Evolutionary conservation across 2,888 invertebrate genomes (phyloP).

Genomic region (Minunthozetes semirufus): DNA sequence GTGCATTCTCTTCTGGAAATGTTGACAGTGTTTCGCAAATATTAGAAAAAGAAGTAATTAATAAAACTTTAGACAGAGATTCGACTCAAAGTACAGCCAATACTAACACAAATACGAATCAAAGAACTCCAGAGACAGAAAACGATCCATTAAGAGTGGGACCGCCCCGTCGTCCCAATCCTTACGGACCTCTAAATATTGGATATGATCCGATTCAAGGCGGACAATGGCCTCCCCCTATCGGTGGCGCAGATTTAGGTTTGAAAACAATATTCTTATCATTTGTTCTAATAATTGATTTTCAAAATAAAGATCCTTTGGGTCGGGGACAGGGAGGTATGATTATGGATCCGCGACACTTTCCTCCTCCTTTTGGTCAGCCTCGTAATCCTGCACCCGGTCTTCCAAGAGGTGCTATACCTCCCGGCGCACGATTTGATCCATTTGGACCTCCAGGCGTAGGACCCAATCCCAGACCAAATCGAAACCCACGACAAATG

Average conservation of each 20-base stretch:
- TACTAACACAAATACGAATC: not conserved
- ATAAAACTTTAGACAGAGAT: not conserved
- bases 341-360: slow-evolving; percentile 60
- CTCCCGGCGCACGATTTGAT: slow-evolving; percentile 77
- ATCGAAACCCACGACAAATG: not conserved
- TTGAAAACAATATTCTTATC: slow-evolving; percentile 55
- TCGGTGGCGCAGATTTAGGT: slow-evolving; percentile 71
- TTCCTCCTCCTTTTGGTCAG: not conserved
- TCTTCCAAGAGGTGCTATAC: slow-evolving; percentile 54
- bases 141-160: not conserved
- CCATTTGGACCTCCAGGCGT: slow-evolving; percentile 66
- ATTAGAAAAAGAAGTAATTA: not conserved
- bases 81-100: not conserved
- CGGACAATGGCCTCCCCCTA: slow-evolving; percentile 48
- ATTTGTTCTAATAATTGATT: not conserved
- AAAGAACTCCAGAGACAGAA: not conserved
- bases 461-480: slow-evolving; percentile 49
- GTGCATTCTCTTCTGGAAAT: not conserved
- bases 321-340: slow-evolving; percentile 60
- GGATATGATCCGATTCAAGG: not conserved
- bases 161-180: not conserved
- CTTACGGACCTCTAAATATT: not conserved
- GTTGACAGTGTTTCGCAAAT: not conserved
- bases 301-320: not conserved
- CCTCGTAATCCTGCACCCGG: not conserved